Evolutionary conservation across 1,140 invertebrate genomes (phyloP).

Genomic region (Bombyx mori): ASM3026992v2 NC_085112.1:5872001-5872500

Average conservation of each 20-base stretch:
- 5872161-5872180: slow-evolving; percentile 15
- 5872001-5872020: slow-evolving; percentile 25
- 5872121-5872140: slow-evolving; percentile 2
- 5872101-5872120: slow-evolving; percentile 3
- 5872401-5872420: too few species aligned
- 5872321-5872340: too few species aligned
- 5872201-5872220: slow-evolving; percentile 15
- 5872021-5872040: slow-evolving; percentile 3
- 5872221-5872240: slow-evolving; percentile 16
- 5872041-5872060: not conserved
- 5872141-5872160: slow-evolving; percentile 17
- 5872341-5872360: too few species aligned
- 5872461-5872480: too few species aligned
- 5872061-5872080: not conserved
- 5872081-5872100: slow-evolving; percentile 3
- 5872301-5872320: too few species aligned
- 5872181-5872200: slow-evolving; percentile 23
- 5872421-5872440: too few species aligned
- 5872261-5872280: too few species aligned
- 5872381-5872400: too few species aligned
- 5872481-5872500: too few species aligned
- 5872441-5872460: too few species aligned
- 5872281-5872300: too few species aligned
- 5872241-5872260: slow-evolving; percentile 12
- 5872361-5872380: too few species aligned